Base-by-base conservation (phyloP, 2,888 invertebrate genomes). In the Agrotis exclamationis region DNA sequence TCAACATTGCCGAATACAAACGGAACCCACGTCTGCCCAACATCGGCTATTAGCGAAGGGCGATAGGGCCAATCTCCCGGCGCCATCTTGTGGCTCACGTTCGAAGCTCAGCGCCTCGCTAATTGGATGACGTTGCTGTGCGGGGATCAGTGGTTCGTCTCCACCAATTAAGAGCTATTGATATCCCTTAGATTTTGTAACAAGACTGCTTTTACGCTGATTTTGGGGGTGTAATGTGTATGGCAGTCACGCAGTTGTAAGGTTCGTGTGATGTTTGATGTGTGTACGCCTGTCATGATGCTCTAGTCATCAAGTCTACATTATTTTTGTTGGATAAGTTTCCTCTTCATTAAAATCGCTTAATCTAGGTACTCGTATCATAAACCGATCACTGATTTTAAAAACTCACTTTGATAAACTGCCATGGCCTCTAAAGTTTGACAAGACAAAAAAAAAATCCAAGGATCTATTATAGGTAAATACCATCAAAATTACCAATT, bases 141-240 rank as follows among this genome's bases (percentile, higher is more conserved):
- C 74, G 69, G 59, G 65, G 78, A 73, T 80, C 85, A 71, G 57
- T 64, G 63, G 79, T 70, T 82, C 73, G 80, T 83, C 82, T 77
- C 70, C 70, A 65, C 82, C 85, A 89, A 89, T 89, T 90, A 90
- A 78, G 76, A 76, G 78, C 84, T 87, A 89, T 89, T 87, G 90
- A 88, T 88, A 87, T 85, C 70, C 68, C 69, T 75, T 70, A 83
- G 76, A 85, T 86, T 89, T 88, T 7, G 73, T 81, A 80, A 69
- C 76, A 63, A 60, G 58, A 68, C 65, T 72, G 70, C 76, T 79
- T 79, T 48, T 24, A 56, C 39, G 53, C 28, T 63, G 20, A 67
- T 65, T 76, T 67, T 39, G n/a, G 50, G 58, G 13, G 48, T 82
- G 62, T 16, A 20, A 28, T 73, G 44, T 59, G 73, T 74, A 77